Conservation (phyloP, 2,797 vertebrate genomes). For the Echeneis naucrates region DNA sequence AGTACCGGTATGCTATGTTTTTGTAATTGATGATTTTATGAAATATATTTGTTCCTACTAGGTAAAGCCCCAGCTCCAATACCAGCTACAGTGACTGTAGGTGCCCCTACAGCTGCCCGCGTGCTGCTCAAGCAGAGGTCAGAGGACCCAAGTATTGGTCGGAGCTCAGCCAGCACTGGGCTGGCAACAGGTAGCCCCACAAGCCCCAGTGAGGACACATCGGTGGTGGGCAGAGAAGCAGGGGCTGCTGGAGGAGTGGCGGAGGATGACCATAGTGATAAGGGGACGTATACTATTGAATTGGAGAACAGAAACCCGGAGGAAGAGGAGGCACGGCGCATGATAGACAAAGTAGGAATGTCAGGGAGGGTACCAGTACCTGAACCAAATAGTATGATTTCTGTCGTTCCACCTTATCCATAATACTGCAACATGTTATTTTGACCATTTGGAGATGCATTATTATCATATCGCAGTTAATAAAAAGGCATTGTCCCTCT, state of each 20-base stretch:
- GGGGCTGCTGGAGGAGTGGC: constrained; percentile 75
- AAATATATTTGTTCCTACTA: constrained; percentile 19
- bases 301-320: constrained; percentile 94
- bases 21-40: not conserved
- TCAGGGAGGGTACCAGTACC: not conserved
- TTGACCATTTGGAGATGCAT: not conserved
- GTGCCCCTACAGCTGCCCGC: constrained; percentile 84
- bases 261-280: constrained; percentile 95
- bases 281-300: constrained; percentile 98
- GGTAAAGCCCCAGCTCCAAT: constrained; percentile 78
- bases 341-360: constrained; percentile 96
- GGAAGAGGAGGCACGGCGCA: constrained; percentile 95
- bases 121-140: constrained; percentile 93
- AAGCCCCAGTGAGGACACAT: constrained; percentile 87
- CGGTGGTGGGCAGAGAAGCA: constrained; percentile 75
- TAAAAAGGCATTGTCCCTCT: not conserved
- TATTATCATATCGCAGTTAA: not conserved
- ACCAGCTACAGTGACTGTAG: constrained; percentile 77
- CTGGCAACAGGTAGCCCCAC: constrained; percentile 86
- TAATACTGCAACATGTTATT: not conserved
- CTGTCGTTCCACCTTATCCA: not conserved
- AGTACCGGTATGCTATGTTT: no score
- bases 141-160: constrained; percentile 89
- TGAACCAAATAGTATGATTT: not conserved
- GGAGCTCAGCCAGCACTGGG: constrained; percentile 91